Base-by-base conservation (phyloP, 2,797 vertebrate genomes). In the Enteromius treurensis region DNA sequence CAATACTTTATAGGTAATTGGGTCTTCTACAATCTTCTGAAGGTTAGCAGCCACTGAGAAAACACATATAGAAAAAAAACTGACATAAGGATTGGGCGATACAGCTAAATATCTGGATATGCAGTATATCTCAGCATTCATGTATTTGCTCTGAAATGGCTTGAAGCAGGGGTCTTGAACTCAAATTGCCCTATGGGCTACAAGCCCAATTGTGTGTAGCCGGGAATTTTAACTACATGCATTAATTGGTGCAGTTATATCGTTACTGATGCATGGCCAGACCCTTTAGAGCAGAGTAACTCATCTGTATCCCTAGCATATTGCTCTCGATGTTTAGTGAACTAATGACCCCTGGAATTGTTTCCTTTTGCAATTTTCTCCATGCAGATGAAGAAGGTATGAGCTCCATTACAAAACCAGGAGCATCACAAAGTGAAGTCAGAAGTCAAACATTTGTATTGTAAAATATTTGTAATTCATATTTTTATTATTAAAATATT, bases 11-110 rank as follows among this genome's bases (percentile, higher is more conserved):
- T 96, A 98, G 92, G 96, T 96, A 92, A 95, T 93, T 85, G 97
- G 97, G 91, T 99, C 97, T 91, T 99, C 97, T 92, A 98, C 97
- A 93, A 99, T 99, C 96, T 98, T 99, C 95, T 98, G 97, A 94
- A 99, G 97, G 93, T 99, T 98, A 95, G 97, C 96, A 96, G 98
- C 97, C 95, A 99, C 98, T 99, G 94, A 55, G 92, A 93, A 91
- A 92, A 84, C 58, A 88, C 80, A 85, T 19, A 85, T 47, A 49
- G 47, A 42, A 80, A 37, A 23, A 85, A 10, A 55, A 29, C 10
- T 32, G 37, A 40, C 51, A 76, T 76, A 40, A 76, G 73, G 13
- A 76, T 3, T 76, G 51, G 15, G 34, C 3, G 37, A 37, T 26
- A 40, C 1, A 34, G 7, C 14, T 40, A 76, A 58, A 58, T 15